Conservation (phyloP, 1,140 invertebrate genomes). For the Drosophila pseudoananassae region DNA sequence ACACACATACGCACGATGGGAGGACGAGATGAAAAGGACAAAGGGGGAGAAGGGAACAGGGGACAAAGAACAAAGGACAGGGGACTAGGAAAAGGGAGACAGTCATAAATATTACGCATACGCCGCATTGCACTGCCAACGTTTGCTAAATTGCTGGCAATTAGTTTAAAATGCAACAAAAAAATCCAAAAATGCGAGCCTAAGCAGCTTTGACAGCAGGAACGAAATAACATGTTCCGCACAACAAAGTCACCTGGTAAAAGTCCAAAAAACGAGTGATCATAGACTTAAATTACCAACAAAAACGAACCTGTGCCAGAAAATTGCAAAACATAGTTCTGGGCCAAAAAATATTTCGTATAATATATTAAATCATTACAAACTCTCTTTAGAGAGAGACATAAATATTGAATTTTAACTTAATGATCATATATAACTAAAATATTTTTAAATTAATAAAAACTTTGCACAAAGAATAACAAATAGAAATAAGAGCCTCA, state of each 20-base stretch:
- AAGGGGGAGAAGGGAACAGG: not conserved
- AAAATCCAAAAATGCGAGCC: conserved; percentile 65
- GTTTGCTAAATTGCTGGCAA: conserved; percentile 80
- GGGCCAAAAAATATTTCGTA: not conserved
- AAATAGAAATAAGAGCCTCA: not conserved
- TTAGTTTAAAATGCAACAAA: conserved; percentile 74
- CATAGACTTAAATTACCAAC: not conserved
- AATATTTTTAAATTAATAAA: not conserved
- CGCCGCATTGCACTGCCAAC: conserved; percentile 75
- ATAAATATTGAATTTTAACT: no score
- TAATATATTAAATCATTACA: no score
- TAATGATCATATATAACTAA: no score
- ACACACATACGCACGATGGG: conserved; percentile 10
- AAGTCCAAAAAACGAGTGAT: not conserved
- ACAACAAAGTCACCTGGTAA: not conserved
- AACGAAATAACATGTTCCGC: not conserved
- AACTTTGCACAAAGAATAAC: not conserved
- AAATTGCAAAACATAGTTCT: not conserved
- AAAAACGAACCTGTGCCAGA: not conserved
- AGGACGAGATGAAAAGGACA: not conserved
- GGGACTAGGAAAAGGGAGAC: conserved; percentile 10
- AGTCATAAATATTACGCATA: conserved; percentile 78
- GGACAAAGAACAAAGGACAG: not conserved
- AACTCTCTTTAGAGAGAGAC: no score
- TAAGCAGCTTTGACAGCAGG: conserved; percentile 54